Evolutionary conservation across 2,888 invertebrate species (phyloP).

Genomic region (Amphimallon solstitiale): DNA sequence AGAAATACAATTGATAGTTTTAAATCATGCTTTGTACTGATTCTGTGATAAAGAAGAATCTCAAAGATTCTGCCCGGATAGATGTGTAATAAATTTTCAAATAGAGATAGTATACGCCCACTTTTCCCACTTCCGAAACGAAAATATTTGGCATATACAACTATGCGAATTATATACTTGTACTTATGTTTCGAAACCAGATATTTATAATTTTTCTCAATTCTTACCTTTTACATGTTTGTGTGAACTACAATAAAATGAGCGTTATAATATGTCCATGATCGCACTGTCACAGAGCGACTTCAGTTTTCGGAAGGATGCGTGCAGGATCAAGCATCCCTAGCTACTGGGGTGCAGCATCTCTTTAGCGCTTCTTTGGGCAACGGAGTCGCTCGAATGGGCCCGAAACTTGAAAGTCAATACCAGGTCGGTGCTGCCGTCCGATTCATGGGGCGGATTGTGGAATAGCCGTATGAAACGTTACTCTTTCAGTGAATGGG

Average conservation of each 20-base stretch:
- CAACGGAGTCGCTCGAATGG: conserved; percentile 53
- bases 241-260: conserved; percentile 38
- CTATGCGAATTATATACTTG: no score
- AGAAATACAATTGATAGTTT: no score
- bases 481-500: conserved; percentile 29
- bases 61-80: no score
- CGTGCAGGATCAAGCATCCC: conserved; percentile 54
- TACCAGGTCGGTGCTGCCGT: conserved; percentile 55
- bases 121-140: not conserved
- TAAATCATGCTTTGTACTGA: no score
- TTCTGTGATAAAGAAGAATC: no score
- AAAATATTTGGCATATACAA: no score
- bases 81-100: not conserved
- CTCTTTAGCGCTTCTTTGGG: conserved; percentile 56
- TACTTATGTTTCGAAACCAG: no score
- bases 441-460: conserved; percentile 54
- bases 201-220: not conserved
- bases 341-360: conserved; percentile 61
- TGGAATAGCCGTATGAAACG: conserved; percentile 32
- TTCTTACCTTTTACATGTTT: conserved; percentile 55
- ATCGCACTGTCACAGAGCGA: conserved; percentile 48
- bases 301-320: conserved; percentile 38
- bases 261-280: conserved; percentile 40
- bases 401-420: conserved; percentile 59
- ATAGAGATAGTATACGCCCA: conserved; percentile 31